phyloP scores from a whole-genome alignment of 2,797 vertebrate genomes.

The Microctenopoma stevenorrisi region DNA sequence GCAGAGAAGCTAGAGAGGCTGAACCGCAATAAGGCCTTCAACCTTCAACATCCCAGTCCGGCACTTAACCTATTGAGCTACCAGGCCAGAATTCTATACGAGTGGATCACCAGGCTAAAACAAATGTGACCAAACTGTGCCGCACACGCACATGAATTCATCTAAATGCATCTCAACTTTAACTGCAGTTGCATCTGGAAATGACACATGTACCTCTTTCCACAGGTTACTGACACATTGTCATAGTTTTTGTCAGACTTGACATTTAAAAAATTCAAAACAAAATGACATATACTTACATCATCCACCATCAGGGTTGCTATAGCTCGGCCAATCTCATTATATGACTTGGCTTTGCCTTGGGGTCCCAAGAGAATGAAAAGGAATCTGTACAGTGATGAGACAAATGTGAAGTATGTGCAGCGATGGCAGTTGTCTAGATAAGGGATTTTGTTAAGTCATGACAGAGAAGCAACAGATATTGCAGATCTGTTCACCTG shows the following conservation, averaged over 20 bases:
- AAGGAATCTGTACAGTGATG: conserved; percentile 76
- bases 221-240: not conserved
- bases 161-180: not conserved
- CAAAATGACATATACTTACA: conserved; percentile 79
- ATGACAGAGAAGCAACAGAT: not conserved
- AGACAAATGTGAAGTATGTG: conserved; percentile 28
- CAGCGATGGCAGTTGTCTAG: not conserved
- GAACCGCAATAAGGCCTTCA: too few species aligned
- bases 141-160: not conserved
- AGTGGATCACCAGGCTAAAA: not conserved
- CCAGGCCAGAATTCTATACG: not conserved
- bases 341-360: conserved; percentile 97
- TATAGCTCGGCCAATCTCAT: conserved; percentile 96
- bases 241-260: not conserved
- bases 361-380: conserved; percentile 85
- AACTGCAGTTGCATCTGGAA: conserved; percentile 1
- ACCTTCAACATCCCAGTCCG: too few species aligned
- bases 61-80: too few species aligned
- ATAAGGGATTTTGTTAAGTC: not conserved
- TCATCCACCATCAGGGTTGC: conserved; percentile 98
- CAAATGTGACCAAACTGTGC: not conserved
- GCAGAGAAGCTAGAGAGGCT: too few species aligned
- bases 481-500: conserved; percentile 80
- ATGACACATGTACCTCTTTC: not conserved
- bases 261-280: conserved; percentile 8